Evolutionary conservation across 2,797 vertebrate genomes (phyloP).

Genomic region (Manis pentadactyla): DNA sequence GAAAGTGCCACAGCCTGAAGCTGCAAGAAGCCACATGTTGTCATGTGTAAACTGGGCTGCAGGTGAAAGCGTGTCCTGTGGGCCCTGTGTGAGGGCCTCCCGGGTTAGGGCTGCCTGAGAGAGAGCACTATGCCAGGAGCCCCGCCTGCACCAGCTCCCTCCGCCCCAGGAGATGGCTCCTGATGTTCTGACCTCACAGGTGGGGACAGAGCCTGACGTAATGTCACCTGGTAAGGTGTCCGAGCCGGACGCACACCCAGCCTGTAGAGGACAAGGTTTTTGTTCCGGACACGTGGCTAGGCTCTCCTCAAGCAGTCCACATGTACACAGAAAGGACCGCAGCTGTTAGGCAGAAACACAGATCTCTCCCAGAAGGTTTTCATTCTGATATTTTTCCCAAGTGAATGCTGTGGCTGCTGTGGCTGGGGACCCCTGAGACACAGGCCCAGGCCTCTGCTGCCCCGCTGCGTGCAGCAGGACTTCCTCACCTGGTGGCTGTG

Average conservation of each 20-base stretch:
- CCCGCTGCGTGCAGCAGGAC: not conserved
- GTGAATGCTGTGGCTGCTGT: not conserved
- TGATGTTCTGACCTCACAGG: not conserved
- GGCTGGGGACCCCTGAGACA: not conserved
- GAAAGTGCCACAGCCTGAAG: not conserved
- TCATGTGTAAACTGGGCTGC: accelerated
- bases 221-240: too few relatives aligned
- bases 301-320: not conserved
- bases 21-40: accelerated
- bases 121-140: too few relatives aligned
- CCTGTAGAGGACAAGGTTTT: too few relatives aligned
- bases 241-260: not conserved
- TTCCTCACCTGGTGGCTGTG: not conserved
- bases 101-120: too few relatives aligned
- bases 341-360: not conserved
- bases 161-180: not conserved
- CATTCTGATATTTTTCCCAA: not conserved
- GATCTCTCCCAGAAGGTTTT: not conserved
- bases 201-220: not conserved
- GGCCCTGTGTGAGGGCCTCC: too few relatives aligned
- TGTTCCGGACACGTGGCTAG: not conserved
- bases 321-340: not conserved
- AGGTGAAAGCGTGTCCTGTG: not conserved
- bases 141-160: not conserved
- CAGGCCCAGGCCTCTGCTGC: not conserved